phyloP scores from a whole-genome alignment of 2,888 invertebrate species.

The Pristionchus japonicus region DNA sequence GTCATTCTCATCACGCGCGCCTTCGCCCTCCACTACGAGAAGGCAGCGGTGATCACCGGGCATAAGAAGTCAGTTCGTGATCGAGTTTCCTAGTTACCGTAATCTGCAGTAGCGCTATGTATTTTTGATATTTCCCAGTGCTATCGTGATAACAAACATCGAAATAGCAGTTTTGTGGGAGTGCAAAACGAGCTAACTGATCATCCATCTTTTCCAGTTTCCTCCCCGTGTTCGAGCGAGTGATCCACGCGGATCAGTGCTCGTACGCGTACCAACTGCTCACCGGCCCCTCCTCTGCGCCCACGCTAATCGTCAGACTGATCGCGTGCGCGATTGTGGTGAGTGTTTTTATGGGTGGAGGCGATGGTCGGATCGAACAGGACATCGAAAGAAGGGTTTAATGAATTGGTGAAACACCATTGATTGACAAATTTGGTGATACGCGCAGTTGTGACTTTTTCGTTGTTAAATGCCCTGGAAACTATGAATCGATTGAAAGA shows the following conservation, averaged over 20 bases:
- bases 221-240: slow-evolving; percentile 62
- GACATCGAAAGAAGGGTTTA: too few species aligned
- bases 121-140: too few species aligned
- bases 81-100: not conserved
- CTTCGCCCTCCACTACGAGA: slow-evolving; percentile 49
- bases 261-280: slow-evolving; percentile 70
- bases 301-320: slow-evolving; percentile 68
- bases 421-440: too few species aligned
- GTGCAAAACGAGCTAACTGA: too few species aligned
- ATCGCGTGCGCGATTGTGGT: slow-evolving; percentile 66
- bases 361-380: too few species aligned
- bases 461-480: too few species aligned
- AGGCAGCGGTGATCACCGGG: slow-evolving; percentile 41
- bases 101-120: too few species aligned
- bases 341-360: slow-evolving; percentile 21
- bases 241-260: slow-evolving; percentile 68
- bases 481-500: not conserved
- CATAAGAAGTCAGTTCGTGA: slow-evolving; percentile 29
- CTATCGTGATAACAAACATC: too few species aligned
- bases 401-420: too few species aligned
- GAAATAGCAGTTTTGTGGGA: too few species aligned
- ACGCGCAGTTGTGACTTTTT: too few species aligned
- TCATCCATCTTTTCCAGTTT: too few species aligned
- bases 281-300: slow-evolving; percentile 65
- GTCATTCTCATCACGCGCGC: slow-evolving; percentile 51